These are phyloP conservation scores for Caenorhabditis japonica DNA, from an alignment of 2,888 invertebrate species.

Conservation along the genomic window DNA sequence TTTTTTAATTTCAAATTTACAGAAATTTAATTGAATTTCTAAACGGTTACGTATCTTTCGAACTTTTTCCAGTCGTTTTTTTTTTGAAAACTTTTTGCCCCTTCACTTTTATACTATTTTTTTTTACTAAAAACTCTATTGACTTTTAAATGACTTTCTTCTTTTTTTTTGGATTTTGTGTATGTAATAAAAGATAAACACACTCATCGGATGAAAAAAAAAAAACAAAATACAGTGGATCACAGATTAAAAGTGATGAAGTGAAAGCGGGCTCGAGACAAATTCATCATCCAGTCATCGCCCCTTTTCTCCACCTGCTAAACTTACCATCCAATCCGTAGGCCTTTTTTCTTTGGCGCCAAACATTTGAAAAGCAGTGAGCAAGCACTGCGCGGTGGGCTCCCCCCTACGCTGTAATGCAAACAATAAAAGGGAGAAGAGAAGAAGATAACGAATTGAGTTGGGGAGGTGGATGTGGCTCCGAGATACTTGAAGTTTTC, in stretches of 20 bases:
- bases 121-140: too few species aligned
- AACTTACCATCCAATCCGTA: slow-evolving; percentile 3
- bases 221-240: too few species aligned
- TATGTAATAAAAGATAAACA: too few species aligned
- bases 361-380: slow-evolving; percentile 46
- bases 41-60: slow-evolving; percentile 5
- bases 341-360: slow-evolving; percentile 23
- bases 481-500: slow-evolving; percentile 57
- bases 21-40: too few species aligned
- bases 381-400: slow-evolving; percentile 50
- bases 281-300: too few species aligned
- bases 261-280: too few species aligned
- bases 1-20: too few species aligned
- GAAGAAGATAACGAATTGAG: slow-evolving; percentile 58
- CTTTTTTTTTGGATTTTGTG: too few species aligned
- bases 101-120: too few species aligned
- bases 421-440: slow-evolving; percentile 42
- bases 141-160: too few species aligned
- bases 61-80: not conserved
- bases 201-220: too few species aligned
- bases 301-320: slow-evolving; percentile 12
- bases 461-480: slow-evolving; percentile 28
- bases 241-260: too few species aligned
- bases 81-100: not conserved
- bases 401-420: slow-evolving; percentile 53